A percentile compares a stretch with the other conserved stretches of the same genome.
These are phyloP conservation scores for Lota lota DNA, from an alignment of 2,113 vertebrate species.

Conservation along the genomic window DNA sequence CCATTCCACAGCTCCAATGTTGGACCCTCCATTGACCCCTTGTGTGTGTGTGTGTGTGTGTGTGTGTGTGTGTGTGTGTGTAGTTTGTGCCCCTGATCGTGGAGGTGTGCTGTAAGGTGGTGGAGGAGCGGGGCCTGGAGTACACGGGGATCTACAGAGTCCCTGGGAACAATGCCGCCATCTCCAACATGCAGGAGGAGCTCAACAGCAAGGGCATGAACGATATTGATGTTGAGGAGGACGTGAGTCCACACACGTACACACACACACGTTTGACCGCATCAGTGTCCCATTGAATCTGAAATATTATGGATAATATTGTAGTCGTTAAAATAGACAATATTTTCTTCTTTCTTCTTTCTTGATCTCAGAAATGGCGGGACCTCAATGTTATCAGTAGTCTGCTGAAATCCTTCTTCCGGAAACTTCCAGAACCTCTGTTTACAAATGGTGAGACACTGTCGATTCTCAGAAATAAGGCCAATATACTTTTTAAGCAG, in stretches of 20 bases:
- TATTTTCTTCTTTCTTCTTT: not conserved
- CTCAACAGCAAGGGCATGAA: constrained; percentile 90
- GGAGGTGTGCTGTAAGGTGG: constrained; percentile 95
- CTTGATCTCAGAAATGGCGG: constrained; percentile 88
- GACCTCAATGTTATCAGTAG: constrained; percentile 98
- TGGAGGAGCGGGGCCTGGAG: constrained; percentile 95
- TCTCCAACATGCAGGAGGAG: constrained; percentile 98
- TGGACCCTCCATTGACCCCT: too few relatives aligned
- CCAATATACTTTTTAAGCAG: not conserved
- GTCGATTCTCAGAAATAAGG: not conserved
- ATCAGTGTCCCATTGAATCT: not conserved
- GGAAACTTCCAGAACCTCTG: constrained; percentile 96
- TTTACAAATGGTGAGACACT: constrained; percentile 90
- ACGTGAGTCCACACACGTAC: constrained; percentile 54
- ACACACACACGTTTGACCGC: constrained; percentile 12
- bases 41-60: not conserved
- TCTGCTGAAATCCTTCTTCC: constrained; percentile 96
- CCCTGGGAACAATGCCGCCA: constrained; percentile 95
- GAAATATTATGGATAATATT: not conserved
- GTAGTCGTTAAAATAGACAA: not conserved
- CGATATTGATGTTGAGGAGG: constrained; percentile 90
- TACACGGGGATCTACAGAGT: constrained; percentile 98
- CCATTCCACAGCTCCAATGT: too few relatives aligned
- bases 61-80: constrained; percentile 4
- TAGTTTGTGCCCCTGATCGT: constrained; percentile 97